Conservation (phyloP, 2,113 vertebrate species). For the Emydocephalus ijimae region DNA sequence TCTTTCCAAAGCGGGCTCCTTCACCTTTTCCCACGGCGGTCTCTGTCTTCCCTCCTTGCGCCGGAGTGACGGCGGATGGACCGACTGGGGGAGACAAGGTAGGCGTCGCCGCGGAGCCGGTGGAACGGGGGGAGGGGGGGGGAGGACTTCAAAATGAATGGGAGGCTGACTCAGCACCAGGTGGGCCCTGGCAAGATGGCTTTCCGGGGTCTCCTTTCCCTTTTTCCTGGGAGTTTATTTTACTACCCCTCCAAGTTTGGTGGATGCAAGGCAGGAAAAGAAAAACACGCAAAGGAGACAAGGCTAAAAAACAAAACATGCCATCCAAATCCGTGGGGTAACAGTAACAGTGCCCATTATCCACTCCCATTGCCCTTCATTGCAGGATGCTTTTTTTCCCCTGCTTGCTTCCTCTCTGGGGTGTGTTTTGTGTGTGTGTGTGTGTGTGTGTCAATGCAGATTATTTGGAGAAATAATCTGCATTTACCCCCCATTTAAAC, state of each 20-base stretch:
- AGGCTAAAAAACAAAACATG: not conserved
- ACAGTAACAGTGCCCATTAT: not conserved
- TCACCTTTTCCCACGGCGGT: not conserved
- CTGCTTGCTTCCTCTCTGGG: too few species aligned
- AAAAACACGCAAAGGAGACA: not conserved
- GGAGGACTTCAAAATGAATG: not conserved
- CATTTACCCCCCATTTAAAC: too few species aligned
- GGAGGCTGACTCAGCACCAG: not conserved
- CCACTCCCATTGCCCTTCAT: too few species aligned
- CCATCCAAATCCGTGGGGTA: not conserved
- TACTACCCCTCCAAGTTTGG: not conserved
- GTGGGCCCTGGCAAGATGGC: not conserved
- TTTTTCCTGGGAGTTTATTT: not conserved
- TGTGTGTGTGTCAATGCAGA: too few species aligned
- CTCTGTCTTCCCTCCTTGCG: not conserved
- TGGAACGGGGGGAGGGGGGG: not conserved
- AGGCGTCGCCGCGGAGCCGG: not conserved
- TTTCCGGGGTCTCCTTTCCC: not conserved
- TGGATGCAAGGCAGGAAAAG: not conserved
- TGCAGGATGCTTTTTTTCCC: too few species aligned
- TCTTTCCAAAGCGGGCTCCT: not conserved
- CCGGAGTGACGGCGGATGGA: not conserved
- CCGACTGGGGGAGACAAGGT: not conserved
- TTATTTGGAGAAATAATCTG: not conserved
- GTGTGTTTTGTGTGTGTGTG: too few species aligned